Conservation (phyloP, 2,113 vertebrate genomes). For the Perca fluviatilis region DNA sequence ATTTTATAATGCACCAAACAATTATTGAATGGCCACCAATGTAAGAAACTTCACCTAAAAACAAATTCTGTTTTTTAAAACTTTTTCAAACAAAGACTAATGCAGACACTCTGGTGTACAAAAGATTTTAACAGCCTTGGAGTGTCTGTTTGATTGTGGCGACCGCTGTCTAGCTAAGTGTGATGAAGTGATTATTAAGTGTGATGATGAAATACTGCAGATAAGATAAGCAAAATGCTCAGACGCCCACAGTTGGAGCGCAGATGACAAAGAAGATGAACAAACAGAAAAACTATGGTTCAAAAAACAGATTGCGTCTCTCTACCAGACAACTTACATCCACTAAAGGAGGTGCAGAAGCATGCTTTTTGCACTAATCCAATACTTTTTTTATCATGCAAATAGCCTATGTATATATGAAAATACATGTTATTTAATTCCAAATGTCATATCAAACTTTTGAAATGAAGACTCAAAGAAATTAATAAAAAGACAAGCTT, state of each 20-base stretch:
- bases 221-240: conserved; percentile 59
- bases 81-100: conserved; percentile 3
- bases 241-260: background rate
- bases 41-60: conserved; percentile 5
- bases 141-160: conserved; percentile 44
- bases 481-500: background rate
- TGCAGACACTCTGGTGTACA: conserved; percentile 7
- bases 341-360: background rate
- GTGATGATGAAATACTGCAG: conserved; percentile 46
- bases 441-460: background rate
- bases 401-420: background rate
- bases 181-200: conserved; percentile 63
- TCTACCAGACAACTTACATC: background rate
- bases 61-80: background rate
- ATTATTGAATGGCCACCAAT: background rate
- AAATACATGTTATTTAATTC: background rate
- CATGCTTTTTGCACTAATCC: background rate
- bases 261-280: conserved; percentile 4
- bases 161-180: conserved; percentile 43
- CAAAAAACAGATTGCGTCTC: background rate
- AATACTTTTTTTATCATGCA: background rate
- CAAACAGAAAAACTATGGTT: background rate
- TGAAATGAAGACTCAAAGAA: background rate
- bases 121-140: conserved; percentile 14
- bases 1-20: conserved; percentile 21